Evolutionary conservation across 2,113 vertebrate species (phyloP), one percentile per base, ranked within the genome.

Genomic region (Alouatta palliata): DNA sequence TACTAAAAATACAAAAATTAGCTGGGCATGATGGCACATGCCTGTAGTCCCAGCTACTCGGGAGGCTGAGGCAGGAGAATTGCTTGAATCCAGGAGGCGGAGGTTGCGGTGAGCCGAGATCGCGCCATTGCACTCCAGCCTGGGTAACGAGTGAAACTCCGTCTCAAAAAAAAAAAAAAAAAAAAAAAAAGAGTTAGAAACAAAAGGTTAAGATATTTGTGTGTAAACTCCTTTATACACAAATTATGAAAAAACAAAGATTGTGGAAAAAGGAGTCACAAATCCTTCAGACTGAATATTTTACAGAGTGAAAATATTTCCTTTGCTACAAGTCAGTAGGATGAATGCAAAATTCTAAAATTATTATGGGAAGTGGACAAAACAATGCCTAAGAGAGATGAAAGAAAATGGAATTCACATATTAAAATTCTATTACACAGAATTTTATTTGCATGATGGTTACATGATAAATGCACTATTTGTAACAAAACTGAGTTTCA

Each of bases 271-370:
- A 94, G 96, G 94, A 98, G 96, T 23, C 90, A 97, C 96, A 97
- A 87, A 85, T 81, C 92, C 84, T 84, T 96, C 95, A 97, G 95
- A 95, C 95, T 96, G 97, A 97, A 95, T 87, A 71, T 96, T 98
- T 98, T 97, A 96, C 96, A 98, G 95, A 97, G 95, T 91, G 97
- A 97, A 97, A 97, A 90, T 92, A 97, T 94, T 89, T 97, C 96
- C 95, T 97, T 94, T 97, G 95, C 97, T 98, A 96, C 98, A 96
- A 98, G 97, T 97, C 87, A 95, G 97, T 97, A 96, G 96, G 96
- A 98, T 94, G 94, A 98, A 97, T 84, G 93, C 96, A 97, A 97
- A 97, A 95, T 98, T 97, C 98, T 98, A 98, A 98, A 98, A 98
- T 96, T 97, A 97, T 97, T 96, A 96, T 96, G 85, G 93, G 97